Evolutionary conservation across 2,113 vertebrate species (phyloP).

Genomic region (Micronisus gabar): DNA sequence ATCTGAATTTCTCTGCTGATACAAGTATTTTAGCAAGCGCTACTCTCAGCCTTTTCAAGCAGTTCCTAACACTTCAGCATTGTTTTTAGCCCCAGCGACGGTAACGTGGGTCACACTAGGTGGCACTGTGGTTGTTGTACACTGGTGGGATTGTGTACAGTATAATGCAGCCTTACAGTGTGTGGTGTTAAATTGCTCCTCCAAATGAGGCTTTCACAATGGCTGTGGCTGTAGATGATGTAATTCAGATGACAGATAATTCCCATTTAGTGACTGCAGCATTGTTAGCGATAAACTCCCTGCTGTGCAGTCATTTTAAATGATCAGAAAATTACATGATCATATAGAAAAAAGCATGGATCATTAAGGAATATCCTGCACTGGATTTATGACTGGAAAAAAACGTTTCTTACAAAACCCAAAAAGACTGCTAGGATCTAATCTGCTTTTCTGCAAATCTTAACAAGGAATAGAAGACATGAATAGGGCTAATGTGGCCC

Average conservation of each 20-base stretch:
- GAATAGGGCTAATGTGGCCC: not conserved
- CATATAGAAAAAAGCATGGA: not conserved
- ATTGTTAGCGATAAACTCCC: not conserved
- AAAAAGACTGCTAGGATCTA: not conserved
- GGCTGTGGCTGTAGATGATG: conserved; percentile 18
- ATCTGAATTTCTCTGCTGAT: not conserved
- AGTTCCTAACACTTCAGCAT: not conserved
- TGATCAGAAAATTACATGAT: not conserved
- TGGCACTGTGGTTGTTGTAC: conserved; percentile 61
- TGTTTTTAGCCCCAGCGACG: not conserved
- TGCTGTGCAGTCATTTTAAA: not conserved
- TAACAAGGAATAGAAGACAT: not conserved
- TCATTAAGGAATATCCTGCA: not conserved
- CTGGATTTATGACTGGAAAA: not conserved
- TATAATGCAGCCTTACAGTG: conserved; percentile 14
- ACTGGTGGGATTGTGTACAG: not conserved
- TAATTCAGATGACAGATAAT: conserved; percentile 42
- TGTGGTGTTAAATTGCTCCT: conserved; percentile 18
- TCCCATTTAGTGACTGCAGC: conserved; percentile 10
- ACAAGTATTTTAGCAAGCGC: not conserved
- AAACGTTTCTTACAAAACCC: rapidly evolving
- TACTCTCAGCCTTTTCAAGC: not conserved
- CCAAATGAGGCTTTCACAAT: conserved; percentile 19
- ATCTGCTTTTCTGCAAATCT: not conserved
- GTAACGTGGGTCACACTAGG: conserved; percentile 15